Conservation (phyloP, 2,888 invertebrate species). For the Amiota minor region DNA sequence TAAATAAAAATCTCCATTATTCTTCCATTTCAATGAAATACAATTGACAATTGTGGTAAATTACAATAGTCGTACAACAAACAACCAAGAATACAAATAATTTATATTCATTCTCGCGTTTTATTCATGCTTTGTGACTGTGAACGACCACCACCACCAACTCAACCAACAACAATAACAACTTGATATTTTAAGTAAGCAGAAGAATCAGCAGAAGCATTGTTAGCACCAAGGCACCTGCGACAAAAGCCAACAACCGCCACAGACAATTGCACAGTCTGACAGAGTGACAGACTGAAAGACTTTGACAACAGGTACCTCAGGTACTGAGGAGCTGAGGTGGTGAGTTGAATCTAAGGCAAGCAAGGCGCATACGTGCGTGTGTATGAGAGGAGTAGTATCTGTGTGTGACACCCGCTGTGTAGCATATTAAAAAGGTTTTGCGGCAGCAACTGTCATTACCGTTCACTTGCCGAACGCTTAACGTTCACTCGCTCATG, state of each 20-base stretch:
- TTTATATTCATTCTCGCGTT: too few relatives aligned
- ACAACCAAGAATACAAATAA: too few relatives aligned
- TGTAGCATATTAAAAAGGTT: constrained; percentile 53
- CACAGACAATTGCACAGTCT: not conserved
- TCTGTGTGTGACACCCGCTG: constrained; percentile 27
- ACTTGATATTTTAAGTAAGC: not conserved
- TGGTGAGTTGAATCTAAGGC: not conserved
- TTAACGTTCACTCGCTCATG: not conserved
- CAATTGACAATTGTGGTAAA: too few relatives aligned
- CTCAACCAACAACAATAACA: constrained; percentile 23
- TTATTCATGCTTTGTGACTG: too few relatives aligned
- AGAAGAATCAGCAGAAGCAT: constrained; percentile 25
- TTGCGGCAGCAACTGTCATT: constrained; percentile 6
- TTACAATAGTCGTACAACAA: too few relatives aligned
- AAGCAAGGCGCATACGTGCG: constrained; percentile 1
- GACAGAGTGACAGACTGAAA: not conserved
- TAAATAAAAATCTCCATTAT: too few relatives aligned
- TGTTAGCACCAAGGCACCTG: constrained; percentile 54
- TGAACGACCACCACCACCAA: too few relatives aligned
- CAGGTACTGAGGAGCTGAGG: not conserved
- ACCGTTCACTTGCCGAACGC: not conserved
- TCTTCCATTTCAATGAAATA: too few relatives aligned
- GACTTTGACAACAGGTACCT: constrained; percentile 54
- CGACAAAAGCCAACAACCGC: constrained; percentile 29
- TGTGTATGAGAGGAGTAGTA: not conserved